phyloP scores from a whole-genome alignment of 2,888 invertebrate species.

The Tethea ocularis region DNA sequence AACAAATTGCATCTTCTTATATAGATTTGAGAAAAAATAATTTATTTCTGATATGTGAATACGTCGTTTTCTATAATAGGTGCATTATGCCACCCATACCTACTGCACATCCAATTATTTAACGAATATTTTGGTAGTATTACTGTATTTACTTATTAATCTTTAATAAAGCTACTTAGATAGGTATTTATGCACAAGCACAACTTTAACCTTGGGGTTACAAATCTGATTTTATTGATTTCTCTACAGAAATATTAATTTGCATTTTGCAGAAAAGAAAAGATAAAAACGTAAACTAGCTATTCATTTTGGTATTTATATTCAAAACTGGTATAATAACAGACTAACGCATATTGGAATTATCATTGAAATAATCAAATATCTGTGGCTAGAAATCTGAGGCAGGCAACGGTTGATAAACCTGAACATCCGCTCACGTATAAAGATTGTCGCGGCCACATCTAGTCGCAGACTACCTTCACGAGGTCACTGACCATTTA shows the following conservation, averaged over 20 bases:
- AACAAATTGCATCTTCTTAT: background rate
- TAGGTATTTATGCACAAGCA: no score
- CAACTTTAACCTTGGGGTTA: no score
- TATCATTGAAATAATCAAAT: conserved; percentile 1
- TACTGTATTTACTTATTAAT: no score
- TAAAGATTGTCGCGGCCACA: background rate
- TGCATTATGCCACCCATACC: background rate
- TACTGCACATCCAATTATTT: no score
- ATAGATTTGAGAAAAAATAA: background rate
- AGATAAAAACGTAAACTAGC: background rate
- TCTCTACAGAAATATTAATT: background rate
- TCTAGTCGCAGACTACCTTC: conserved; percentile 11
- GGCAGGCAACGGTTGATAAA: conserved; percentile 7
- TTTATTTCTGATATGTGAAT: background rate
- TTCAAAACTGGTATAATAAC: background rate
- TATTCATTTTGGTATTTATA: background rate
- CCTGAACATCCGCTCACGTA: conserved; percentile 7
- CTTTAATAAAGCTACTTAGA: no score
- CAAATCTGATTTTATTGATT: background rate
- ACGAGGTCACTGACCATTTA: conserved; percentile 10
- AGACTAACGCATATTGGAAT: background rate
- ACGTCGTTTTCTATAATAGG: background rate
- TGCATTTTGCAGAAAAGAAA: background rate
- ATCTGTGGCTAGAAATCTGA: conserved; percentile 6
- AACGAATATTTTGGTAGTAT: no score